These are phyloP conservation scores for Corythaixoides concolor DNA, from an alignment of 2,113 vertebrate species.

Conservation along the genomic window DNA sequence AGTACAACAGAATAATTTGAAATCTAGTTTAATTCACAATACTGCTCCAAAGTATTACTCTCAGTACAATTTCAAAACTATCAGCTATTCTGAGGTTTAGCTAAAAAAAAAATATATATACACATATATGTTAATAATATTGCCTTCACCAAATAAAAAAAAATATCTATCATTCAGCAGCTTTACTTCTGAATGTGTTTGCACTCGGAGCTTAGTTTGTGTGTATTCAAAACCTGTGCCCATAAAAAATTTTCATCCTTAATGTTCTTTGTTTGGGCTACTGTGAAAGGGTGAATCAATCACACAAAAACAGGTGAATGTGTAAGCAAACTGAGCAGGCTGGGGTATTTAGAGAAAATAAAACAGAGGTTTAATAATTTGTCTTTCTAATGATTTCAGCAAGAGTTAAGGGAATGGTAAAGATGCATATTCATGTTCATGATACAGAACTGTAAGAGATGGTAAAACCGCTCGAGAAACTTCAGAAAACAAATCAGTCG, in stretches of 20 bases:
- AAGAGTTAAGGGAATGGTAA: neutral
- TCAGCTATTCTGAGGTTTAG: neutral
- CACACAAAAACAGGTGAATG: neutral
- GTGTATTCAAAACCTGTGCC: neutral
- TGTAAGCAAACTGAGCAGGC: neutral
- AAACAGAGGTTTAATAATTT: neutral
- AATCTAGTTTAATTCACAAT: neutral
- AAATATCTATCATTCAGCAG: neutral
- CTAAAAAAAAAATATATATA: neutral
- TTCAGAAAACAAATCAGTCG: neutral
- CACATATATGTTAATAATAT: neutral
- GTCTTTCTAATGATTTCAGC: neutral
- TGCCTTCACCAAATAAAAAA: neutral
- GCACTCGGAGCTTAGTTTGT: neutral
- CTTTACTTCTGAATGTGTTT: neutral
- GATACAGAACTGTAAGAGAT: neutral
- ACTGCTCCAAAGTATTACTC: neutral
- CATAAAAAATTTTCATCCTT: neutral
- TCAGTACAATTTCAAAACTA: neutral
- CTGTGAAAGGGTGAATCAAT: neutral
- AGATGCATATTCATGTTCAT: neutral
- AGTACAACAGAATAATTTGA: neutral
- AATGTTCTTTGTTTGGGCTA: neutral
- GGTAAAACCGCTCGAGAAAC: conserved; percentile 37
- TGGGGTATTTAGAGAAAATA: neutral